Percentiles rank a stretch among this genome's conserved stretches.
phyloP scores from a whole-genome alignment of 2,113 vertebrate species.

The Lagenorhynchus albirostris region DNA sequence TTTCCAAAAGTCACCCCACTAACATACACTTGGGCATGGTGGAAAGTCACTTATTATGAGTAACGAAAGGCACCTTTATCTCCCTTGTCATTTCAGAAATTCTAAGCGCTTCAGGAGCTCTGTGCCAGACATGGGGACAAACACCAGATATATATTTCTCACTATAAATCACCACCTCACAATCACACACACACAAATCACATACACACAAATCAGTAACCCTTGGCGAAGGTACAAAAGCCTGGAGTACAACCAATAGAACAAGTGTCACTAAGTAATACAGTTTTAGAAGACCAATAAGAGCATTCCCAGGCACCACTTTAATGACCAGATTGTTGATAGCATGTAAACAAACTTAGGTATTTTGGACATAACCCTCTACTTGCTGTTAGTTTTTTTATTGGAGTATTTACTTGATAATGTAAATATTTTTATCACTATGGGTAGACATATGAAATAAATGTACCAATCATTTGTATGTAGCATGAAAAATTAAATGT shows the following conservation, averaged over 20 bases:
- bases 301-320: neutral
- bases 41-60: neutral
- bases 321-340: neutral
- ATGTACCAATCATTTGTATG: neutral
- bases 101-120: neutral
- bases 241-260: accelerated
- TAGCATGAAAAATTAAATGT: neutral
- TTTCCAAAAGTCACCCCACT: neutral
- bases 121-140: neutral
- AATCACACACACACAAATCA: neutral
- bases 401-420: neutral
- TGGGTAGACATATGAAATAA: neutral
- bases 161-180: neutral
- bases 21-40: neutral
- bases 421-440: neutral
- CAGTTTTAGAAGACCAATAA: neutral
- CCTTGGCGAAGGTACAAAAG: neutral
- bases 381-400: neutral
- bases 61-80: neutral
- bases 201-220: neutral
- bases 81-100: neutral
- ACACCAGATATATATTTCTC: neutral
- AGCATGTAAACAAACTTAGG: neutral
- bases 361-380: neutral
- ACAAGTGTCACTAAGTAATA: neutral